Evolutionary conservation across 1,140 invertebrate species (phyloP), one percentile per base, ranked within the genome.

Genomic region (Listronotus oregonensis): DNA sequence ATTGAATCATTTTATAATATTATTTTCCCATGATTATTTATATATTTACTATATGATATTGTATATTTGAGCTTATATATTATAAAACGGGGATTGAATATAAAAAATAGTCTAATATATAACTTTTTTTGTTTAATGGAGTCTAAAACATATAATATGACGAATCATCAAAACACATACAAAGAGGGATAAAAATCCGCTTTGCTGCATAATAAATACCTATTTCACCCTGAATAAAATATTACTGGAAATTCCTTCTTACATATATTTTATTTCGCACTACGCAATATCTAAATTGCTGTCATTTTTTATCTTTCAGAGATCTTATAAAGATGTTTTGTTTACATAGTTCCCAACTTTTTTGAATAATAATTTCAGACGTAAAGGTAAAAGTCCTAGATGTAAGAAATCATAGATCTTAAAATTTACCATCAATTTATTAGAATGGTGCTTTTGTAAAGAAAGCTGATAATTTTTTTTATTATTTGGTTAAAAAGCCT

Each of bases 121-220:
- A 3, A 17, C 14, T 1, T 46, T 18, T 46, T 2, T 10, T 52
- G 32, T 52, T 52, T 14, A 39, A 52, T 52, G 50, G 31, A 12
- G 9, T 43, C 18, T 14, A 56, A 56, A 56, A 56, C 32, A 54
- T 37, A 43, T 37, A 14, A 27, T 18, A 56, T 21, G 39, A 56
- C 21, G 32, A 43, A 27, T 12, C 37, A 56, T 56, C 54, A 43
- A 43, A 37, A 21, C 18, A 31, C n/a, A 56, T 18, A 39, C 15
- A 37, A 56, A 42, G 39, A n/a, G 54, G 54, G 54, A 56, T 56
- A 56, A 43, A 56, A 56, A 27, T 43, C 18, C 54, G 54, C 40
- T 56, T 56, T 56, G 39, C 21, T 56, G 17, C 54, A 21, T 56
- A 56, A 56, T 56, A 39, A 56, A 43, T 39, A 7, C 21, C 39